A percentile compares a stretch with the other conserved stretches of the same genome.
phyloP scores from a whole-genome alignment of 2,797 vertebrate genomes.

The Lagocephalus sceleratus region DNA sequence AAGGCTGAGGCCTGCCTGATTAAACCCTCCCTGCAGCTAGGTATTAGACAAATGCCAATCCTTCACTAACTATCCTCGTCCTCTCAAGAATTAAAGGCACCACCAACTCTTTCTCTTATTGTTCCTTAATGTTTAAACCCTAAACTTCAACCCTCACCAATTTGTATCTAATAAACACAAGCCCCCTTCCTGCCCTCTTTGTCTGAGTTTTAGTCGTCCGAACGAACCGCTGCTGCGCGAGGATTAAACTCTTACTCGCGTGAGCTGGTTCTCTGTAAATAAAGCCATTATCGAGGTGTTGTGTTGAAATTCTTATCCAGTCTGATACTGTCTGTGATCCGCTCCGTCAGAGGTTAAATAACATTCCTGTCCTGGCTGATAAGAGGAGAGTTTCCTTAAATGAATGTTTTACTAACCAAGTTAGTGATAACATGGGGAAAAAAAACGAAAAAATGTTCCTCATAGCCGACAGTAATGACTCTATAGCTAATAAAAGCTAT shows the following conservation, averaged over 20 bases:
- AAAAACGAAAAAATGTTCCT: slow-evolving; percentile 1
- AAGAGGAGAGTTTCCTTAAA: slow-evolving; percentile 24
- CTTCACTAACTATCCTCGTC: slow-evolving; percentile 38
- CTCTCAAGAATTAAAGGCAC: slow-evolving; percentile 15
- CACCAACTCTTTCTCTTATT: slow-evolving; percentile 7
- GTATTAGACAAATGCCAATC: slow-evolving; percentile 55
- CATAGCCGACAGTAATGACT: slow-evolving; percentile 1
- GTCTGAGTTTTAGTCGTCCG: slow-evolving; percentile 50
- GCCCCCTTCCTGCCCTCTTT: slow-evolving; percentile 44
- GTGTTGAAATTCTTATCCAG: slow-evolving; percentile 52
- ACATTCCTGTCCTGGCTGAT: slow-evolving; percentile 40
- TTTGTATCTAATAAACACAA: no score
- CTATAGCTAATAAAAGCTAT: slow-evolving; percentile 34
- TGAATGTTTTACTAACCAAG: slow-evolving; percentile 3
- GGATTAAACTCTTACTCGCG: slow-evolving; percentile 61
- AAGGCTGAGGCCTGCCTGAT: slow-evolving; percentile 47
- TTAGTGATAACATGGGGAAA: not conserved
- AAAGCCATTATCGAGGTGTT: slow-evolving; percentile 62
- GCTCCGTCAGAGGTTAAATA: slow-evolving; percentile 27
- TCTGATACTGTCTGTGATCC: slow-evolving; percentile 38
- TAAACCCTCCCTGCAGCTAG: slow-evolving; percentile 48
- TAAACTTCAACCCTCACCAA: slow-evolving; percentile 32
- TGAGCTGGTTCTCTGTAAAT: slow-evolving; percentile 29
- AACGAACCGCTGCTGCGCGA: slow-evolving; percentile 43
- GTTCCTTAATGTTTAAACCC: not conserved